Percentiles rank a stretch among this genome's conserved stretches.
Evolutionary conservation across 2,888 invertebrate genomes (phyloP).

Genomic region (Volucella inanis): DNA sequence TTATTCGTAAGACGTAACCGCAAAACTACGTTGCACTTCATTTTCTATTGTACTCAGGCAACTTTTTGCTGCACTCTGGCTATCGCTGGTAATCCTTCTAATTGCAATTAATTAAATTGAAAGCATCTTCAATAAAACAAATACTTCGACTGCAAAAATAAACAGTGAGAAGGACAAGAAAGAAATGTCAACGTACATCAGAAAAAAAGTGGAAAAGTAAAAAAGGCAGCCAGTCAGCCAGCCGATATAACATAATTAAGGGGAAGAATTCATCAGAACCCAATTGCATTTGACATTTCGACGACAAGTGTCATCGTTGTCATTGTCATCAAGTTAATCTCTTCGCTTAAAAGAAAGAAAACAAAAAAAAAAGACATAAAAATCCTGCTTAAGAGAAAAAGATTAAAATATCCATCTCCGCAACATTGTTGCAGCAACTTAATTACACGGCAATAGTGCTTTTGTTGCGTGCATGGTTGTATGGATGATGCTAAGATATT

Average conservation of each 20-base stretch:
- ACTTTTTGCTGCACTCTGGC: background rate
- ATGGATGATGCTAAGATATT: constrained; percentile 19
- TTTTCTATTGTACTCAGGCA: background rate
- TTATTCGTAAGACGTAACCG: background rate
- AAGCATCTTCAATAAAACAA: constrained; percentile 29
- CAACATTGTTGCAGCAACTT: constrained; percentile 43
- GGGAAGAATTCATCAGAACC: background rate
- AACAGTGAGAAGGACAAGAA: background rate
- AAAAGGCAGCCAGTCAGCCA: constrained; percentile 12
- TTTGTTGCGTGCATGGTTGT: background rate
- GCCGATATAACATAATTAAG: constrained; percentile 1
- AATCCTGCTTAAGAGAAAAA: too few species aligned
- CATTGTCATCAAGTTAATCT: constrained; percentile 11
- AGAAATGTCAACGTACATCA: background rate
- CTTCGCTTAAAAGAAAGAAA: constrained; percentile 1
- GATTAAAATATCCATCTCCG: background rate
- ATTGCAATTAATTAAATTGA: constrained; percentile 47
- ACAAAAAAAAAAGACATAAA: background rate
- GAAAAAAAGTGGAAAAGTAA: background rate
- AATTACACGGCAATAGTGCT: constrained; percentile 13
- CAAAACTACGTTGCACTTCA: background rate
- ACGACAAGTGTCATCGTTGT: constrained; percentile 58
- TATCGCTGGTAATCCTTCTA: constrained; percentile 12
- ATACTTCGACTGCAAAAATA: background rate
- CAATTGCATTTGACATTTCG: constrained; percentile 51